A percentile compares a stretch with the other conserved stretches of the same genome.
Conservation (phyloP, 1,140 invertebrate genomes). For the Drosophila elegans region DNA sequence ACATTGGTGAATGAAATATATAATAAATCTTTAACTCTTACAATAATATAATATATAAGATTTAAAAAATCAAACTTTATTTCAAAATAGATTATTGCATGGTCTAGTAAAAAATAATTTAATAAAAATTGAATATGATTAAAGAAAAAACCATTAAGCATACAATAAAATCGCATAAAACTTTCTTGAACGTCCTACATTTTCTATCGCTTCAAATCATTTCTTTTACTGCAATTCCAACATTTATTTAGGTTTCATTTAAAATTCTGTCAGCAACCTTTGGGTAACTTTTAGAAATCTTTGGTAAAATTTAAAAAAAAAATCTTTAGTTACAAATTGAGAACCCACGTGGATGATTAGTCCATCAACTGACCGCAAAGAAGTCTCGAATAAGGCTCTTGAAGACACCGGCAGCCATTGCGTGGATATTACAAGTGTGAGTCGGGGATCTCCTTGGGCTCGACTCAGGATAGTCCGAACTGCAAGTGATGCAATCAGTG, state of each 20-base stretch:
- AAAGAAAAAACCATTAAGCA: too few relatives aligned
- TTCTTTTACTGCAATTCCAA: not conserved
- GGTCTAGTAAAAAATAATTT: too few relatives aligned
- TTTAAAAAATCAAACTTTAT: too few relatives aligned
- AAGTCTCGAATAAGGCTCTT: constrained; percentile 79
- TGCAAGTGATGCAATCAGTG: constrained; percentile 16
- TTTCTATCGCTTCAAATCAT: not conserved
- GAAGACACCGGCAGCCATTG: constrained; percentile 74
- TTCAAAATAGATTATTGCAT: too few relatives aligned
- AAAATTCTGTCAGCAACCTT: constrained; percentile 32
- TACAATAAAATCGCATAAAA: too few relatives aligned
- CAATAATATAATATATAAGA: too few relatives aligned
- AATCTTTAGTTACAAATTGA: constrained; percentile 32
- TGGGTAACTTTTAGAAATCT: constrained; percentile 24
- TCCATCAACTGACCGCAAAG: constrained; percentile 73
- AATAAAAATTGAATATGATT: too few relatives aligned
- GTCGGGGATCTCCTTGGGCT: constrained; percentile 8
- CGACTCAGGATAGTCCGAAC: not conserved
- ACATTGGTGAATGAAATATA: too few relatives aligned
- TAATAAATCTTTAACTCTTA: too few relatives aligned
- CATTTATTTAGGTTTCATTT: constrained; percentile 11
- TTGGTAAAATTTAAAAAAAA: constrained; percentile 30
- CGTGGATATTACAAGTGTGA: constrained; percentile 11
- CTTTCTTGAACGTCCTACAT: not conserved
- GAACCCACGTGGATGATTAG: not conserved